Conservation (phyloP, 2,113 vertebrate species). For the Catharus fuscescens region DNA sequence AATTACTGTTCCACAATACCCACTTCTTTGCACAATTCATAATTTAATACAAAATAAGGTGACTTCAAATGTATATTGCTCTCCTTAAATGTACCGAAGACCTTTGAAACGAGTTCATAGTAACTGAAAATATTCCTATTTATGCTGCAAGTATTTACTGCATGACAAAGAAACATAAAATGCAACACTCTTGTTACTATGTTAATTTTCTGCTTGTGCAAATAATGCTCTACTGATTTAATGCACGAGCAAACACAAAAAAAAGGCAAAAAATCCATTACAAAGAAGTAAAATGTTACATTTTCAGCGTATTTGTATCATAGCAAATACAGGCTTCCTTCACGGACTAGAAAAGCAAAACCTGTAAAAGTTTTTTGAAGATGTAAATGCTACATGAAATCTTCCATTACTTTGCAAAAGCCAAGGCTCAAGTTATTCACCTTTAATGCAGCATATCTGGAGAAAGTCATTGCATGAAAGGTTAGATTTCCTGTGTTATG, state of each 20-base stretch:
- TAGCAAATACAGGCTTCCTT: background rate
- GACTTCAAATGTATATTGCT: constrained; percentile 16
- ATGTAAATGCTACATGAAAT: background rate
- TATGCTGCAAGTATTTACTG: constrained; percentile 11
- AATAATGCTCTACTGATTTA: constrained; percentile 7
- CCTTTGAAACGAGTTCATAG: background rate
- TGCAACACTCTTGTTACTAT: background rate
- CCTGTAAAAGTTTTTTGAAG: background rate
- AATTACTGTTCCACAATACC: constrained; percentile 1
- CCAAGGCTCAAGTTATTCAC: background rate
- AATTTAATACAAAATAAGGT: constrained; percentile 57
- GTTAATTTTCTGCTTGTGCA: constrained; percentile 25
- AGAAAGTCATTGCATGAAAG: background rate
- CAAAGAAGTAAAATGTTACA: background rate
- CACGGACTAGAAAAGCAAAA: background rate
- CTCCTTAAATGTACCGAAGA: constrained; percentile 1
- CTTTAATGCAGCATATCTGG: background rate
- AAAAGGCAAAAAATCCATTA: background rate
- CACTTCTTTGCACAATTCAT: background rate
- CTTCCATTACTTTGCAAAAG: constrained; percentile 2
- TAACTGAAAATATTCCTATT: constrained; percentile 12
- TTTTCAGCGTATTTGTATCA: background rate
- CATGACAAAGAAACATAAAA: background rate
- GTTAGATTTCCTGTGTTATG: background rate
- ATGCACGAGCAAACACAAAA: background rate